phyloP scores from a whole-genome alignment of 2,888 invertebrate species.

The Caenorhabditis plicata region DNA sequence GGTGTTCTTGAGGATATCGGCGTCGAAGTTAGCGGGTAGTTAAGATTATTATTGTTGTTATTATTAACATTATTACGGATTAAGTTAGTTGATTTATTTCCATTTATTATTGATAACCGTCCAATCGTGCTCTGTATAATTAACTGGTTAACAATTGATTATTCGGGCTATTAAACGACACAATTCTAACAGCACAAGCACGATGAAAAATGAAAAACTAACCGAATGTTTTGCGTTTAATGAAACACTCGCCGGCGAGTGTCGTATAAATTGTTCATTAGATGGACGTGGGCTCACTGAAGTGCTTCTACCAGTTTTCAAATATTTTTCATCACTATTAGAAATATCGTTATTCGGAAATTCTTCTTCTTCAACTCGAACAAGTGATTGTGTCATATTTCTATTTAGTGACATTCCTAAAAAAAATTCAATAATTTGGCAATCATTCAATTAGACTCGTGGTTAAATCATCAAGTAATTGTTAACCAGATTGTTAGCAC shows the following conservation, averaged over 20 bases:
- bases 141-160: too few species aligned
- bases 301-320: constrained; percentile 14
- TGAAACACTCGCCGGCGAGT: constrained; percentile 15
- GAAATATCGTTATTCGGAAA: too few species aligned
- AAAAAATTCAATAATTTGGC: too few species aligned
- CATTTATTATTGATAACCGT: constrained; percentile 1
- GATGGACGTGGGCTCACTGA: constrained; percentile 26
- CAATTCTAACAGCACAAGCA: too few species aligned
- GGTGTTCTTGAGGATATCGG: constrained; percentile 18
- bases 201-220: constrained; percentile 1
- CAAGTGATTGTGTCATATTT: constrained; percentile 30
- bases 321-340: too few species aligned
- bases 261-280: constrained; percentile 22
- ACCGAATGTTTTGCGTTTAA: constrained; percentile 33
- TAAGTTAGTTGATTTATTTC: constrained; percentile 5
- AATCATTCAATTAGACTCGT: too few species aligned
- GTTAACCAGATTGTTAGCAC: too few species aligned
- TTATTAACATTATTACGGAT: too few species aligned
- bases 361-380: constrained; percentile 28
- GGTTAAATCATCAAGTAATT: too few species aligned
- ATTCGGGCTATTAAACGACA: too few species aligned
- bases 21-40: constrained; percentile 2
- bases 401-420: constrained; percentile 23
- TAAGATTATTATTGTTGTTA: not conserved
- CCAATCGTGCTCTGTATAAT: constrained; percentile 20